These are phyloP conservation scores for Drosophila fungiperda DNA, from an alignment of 2,888 invertebrate genomes.

Conservation along the genomic window DNA sequence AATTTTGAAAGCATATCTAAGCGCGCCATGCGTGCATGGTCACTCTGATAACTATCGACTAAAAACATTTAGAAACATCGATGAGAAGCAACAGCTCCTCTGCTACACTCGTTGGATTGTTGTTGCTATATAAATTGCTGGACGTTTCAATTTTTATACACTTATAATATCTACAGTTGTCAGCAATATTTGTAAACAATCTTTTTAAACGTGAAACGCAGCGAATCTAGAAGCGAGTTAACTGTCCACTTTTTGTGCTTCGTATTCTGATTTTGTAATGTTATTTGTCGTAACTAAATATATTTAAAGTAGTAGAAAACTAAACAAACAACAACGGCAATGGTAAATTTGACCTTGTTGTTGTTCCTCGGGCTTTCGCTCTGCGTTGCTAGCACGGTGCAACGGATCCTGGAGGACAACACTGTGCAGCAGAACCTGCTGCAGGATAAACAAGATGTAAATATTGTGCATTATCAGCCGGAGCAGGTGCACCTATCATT, in stretches of 20 bases:
- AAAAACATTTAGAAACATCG: constrained; percentile 16
- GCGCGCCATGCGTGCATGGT: constrained; percentile 15
- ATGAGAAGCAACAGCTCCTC: neutral
- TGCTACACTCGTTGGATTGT: constrained; percentile 21
- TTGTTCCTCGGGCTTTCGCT: constrained; percentile 34
- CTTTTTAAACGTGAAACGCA: neutral
- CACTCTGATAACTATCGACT: constrained; percentile 24
- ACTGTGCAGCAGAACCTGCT: neutral
- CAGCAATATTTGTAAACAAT: constrained; percentile 10
- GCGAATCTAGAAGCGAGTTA: neutral
- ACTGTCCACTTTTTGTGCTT: neutral
- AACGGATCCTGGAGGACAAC: neutral
- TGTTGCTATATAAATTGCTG: constrained; percentile 64
- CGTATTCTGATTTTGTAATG: constrained; percentile 26
- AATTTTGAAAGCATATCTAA: neutral
- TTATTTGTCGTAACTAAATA: constrained; percentile 12
- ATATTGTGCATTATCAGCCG: constrained; percentile 87
- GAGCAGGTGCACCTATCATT: constrained; percentile 89
- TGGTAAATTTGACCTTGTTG: constrained; percentile 47
- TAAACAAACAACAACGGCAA: constrained; percentile 27
- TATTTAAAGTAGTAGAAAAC: constrained; percentile 12
- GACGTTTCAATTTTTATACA: constrained; percentile 25
- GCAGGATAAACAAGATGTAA: constrained; percentile 12
- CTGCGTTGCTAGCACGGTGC: constrained; percentile 18
- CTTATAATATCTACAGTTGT: constrained; percentile 30